phyloP scores from a whole-genome alignment of 2,113 vertebrate genomes.

The Cyanoramphus novaezelandiae region DNA sequence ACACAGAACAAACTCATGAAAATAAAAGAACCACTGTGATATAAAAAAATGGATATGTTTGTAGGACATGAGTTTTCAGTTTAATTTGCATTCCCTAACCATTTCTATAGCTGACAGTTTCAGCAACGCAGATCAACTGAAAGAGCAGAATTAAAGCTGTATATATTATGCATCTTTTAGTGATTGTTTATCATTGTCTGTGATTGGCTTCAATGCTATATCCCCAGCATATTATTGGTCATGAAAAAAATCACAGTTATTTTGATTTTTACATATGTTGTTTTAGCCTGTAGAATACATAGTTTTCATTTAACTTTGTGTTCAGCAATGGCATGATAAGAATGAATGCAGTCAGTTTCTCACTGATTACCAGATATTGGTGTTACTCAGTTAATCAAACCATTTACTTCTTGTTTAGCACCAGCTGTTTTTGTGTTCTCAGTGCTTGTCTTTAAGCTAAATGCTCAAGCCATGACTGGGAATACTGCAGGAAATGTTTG shows the following conservation, averaged over 20 bases:
- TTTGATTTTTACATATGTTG: background rate
- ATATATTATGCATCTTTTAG: background rate
- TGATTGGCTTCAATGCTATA: background rate
- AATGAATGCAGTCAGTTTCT: background rate
- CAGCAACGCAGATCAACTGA: background rate
- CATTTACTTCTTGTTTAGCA: slow-evolving; percentile 20
- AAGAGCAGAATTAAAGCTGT: background rate
- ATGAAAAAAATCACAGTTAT: background rate
- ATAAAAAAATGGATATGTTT: background rate
- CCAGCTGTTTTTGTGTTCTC: slow-evolving; percentile 41
- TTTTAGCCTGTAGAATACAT: background rate
- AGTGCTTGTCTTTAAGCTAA: slow-evolving; percentile 20
- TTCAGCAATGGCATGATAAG: background rate
- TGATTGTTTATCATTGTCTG: background rate
- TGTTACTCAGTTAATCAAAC: background rate
- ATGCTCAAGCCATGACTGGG: background rate
- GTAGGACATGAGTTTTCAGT: background rate
- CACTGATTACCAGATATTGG: background rate
- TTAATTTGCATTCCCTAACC: background rate
- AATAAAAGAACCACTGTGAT: background rate
- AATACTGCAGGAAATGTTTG: slow-evolving; percentile 20
- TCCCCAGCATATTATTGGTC: background rate
- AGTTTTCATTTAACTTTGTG: background rate
- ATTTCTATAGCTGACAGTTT: background rate
- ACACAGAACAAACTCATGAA: background rate